Conservation (phyloP, 2,888 invertebrate genomes). For the Drosophila neonasuta region DNA sequence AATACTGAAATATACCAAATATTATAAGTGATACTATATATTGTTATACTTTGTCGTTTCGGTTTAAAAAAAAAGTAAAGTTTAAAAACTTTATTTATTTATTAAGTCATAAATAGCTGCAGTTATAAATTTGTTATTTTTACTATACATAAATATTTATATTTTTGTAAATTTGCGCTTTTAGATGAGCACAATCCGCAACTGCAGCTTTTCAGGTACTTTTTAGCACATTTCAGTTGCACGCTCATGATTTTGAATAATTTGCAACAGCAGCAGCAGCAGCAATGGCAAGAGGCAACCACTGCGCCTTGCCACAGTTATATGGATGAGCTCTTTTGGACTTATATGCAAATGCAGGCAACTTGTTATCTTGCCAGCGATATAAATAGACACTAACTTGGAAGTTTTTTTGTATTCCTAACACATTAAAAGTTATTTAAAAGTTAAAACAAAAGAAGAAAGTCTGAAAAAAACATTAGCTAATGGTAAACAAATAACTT, state of each 20-base stretch:
- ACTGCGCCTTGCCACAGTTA: conserved; percentile 7
- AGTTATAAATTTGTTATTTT: too few species aligned
- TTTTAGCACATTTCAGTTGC: conserved; percentile 26
- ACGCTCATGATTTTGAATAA: conserved; percentile 45
- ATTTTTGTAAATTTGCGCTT: too few species aligned
- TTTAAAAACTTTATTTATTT: too few species aligned
- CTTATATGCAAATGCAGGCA: conserved; percentile 15
- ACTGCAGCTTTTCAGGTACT: not conserved
- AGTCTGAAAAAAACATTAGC: conserved; percentile 4
- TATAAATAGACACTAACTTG: conserved; percentile 7
- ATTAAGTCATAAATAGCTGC: too few species aligned
- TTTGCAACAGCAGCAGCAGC: conserved; percentile 16
- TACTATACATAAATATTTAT: too few species aligned
- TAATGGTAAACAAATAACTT: conserved; percentile 25
- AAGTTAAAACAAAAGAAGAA: not conserved
- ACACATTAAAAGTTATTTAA: not conserved
- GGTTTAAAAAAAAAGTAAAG: too few species aligned
- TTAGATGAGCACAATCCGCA: too few species aligned
- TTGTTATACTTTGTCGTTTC: too few species aligned
- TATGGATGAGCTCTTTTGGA: conserved; percentile 12
- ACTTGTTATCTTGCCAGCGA: conserved; percentile 15
- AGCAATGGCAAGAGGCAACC: not conserved
- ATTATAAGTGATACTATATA: too few species aligned
- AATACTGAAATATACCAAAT: too few species aligned
- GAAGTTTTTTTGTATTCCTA: conserved; percentile 11